These are phyloP conservation scores for Dipodomys stephensi DNA, from an alignment of 2,113 vertebrate genomes.

Conservation along the genomic window DNA sequence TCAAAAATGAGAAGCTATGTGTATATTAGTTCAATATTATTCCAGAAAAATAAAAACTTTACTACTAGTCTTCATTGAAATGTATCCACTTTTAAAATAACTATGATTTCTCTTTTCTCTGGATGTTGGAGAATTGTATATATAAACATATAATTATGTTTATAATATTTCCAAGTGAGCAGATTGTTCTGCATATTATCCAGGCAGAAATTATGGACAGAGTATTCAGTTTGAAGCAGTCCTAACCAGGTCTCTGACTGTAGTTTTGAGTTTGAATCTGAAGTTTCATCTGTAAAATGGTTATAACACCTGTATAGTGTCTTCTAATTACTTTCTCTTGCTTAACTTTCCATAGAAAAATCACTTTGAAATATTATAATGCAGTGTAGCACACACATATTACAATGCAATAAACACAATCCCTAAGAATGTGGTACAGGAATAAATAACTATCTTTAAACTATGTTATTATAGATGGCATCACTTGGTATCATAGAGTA, in stretches of 20 bases:
- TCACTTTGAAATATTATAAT: background rate
- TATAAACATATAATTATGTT: background rate
- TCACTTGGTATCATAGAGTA: background rate
- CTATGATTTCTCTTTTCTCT: constrained; percentile 1
- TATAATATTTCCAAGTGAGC: background rate
- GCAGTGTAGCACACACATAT: background rate
- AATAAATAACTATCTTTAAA: background rate
- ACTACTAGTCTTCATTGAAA: background rate
- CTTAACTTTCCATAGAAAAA: constrained; percentile 19
- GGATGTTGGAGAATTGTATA: background rate
- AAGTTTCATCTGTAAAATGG: background rate
- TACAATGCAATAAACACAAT: background rate
- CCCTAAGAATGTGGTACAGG: background rate
- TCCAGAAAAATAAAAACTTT: constrained; percentile 15
- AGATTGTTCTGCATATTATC: background rate
- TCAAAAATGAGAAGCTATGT: background rate
- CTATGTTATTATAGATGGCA: background rate
- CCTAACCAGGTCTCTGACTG: background rate
- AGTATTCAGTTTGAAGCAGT: background rate
- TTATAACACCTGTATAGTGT: background rate
- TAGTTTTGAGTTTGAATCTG: background rate
- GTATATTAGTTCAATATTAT: background rate
- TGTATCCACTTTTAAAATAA: constrained; percentile 11
- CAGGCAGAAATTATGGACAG: background rate
- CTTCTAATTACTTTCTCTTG: background rate